Base-by-base conservation (phyloP, 2,797 vertebrate species). In the Lithobates pipiens region DNA sequence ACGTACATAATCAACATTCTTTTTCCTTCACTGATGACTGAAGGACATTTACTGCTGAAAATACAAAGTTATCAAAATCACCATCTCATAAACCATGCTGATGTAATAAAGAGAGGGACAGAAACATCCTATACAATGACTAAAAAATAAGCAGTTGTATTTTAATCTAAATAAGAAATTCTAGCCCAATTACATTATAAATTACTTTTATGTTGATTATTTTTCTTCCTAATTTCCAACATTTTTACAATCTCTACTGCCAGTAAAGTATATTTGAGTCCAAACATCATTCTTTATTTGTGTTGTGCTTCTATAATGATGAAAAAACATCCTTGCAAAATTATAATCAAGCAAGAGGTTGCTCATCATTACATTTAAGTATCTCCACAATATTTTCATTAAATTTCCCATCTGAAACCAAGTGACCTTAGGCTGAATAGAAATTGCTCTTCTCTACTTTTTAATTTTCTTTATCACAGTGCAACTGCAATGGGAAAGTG, bases 251-350 rank as follows among this genome's bases (percentile, higher is more conserved):
- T 76, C 77, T 76, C 18, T 44, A 5, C 46, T 61, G 67, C 80
- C 42, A 57, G 32, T 74, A 67, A 84, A 29, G 15, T 75, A 69
- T 50, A 39, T 72, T 68, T 57, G 75, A 77, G 50, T 57, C 25
- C 39, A 70, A 80, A 50, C 39, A 21, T 29, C 0, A 29, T 27
- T 67, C 29, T 85, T 75, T 68, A 69, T 75, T 85, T 85, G 27
- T 85, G 67, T 85, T 85, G 50, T 75, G 77, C 73, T 85, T 44
- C 77, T 67, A 80, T 80, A 85, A 85, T 85, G 57, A 75, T 85
- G 77, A 79, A 80, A 75, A 85, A 80, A 46, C 29, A 80, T 75
- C 71, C 32, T 80, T 29, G 61, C 42, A 85, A 75, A 80, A 80
- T 73, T 75, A 85, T 85, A 85, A 85, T 85, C 77, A 80, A 85